Evolutionary conservation across 2,888 invertebrate genomes (phyloP).

Genomic region (Oscheius onirici): DNA sequence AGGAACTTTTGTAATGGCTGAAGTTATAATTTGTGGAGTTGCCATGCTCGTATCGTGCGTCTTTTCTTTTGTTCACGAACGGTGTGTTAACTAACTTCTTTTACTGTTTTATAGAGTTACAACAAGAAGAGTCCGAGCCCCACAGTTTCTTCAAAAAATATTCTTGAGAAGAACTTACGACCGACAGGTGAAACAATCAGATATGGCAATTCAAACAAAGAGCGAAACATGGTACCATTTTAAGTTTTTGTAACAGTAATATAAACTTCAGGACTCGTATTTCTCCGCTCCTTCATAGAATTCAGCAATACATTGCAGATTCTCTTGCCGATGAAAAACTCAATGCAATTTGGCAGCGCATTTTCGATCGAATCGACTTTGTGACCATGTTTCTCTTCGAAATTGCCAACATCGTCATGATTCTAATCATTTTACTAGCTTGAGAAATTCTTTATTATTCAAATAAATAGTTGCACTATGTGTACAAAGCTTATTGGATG

Average conservation of each 20-base stretch:
- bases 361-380: constrained; percentile 13
- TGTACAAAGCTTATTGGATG: constrained; percentile 8
- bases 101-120: neutral
- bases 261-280: neutral
- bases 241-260: no score
- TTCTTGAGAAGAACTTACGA: constrained; percentile 10
- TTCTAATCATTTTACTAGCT: neutral
- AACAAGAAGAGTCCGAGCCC: constrained; percentile 11
- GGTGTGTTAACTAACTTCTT: neutral
- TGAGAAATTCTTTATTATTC: neutral
- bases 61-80: constrained; percentile 17
- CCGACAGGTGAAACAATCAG: constrained; percentile 1
- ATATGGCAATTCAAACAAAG: neutral
- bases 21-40: constrained; percentile 17
- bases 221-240: neutral
- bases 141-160: neutral
- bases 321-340: constrained; percentile 20
- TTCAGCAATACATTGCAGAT: neutral
- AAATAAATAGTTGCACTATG: constrained; percentile 17
- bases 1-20: constrained; percentile 22
- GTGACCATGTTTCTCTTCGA: constrained; percentile 11
- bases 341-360: constrained; percentile 13
- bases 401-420: constrained; percentile 8
- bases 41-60: constrained; percentile 14
- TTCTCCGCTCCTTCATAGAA: neutral